Base-by-base conservation (phyloP, 2,797 vertebrate species). In the Gambusia yucatana region DNA sequence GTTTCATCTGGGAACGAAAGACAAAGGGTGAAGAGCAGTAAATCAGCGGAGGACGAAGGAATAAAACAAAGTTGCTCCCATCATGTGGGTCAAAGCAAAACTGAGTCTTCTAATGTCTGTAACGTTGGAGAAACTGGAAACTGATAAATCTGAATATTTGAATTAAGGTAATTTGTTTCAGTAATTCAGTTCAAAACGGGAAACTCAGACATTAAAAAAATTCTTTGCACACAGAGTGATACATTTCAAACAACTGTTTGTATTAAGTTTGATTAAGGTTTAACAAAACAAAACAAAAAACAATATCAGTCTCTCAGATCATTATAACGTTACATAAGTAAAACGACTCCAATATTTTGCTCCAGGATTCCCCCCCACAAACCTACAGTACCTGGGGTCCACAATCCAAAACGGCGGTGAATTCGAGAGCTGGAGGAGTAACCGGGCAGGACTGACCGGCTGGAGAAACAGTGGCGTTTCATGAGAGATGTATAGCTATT, bases 1-100 rank as follows among this genome's bases (percentile, higher is more conserved):
- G 17, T 83, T 91, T 89, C 73, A 84, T 78, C 41, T 20, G 47
- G 9, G 57, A 79, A 77, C 81, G 80, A 89, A 30, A 63, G 83
- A 86, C 80, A 74, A 72, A 71, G 72, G 73, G 81, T 30, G 63
- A 76, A 61, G 43, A 59, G 48, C 67, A 33, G 55, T 28, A 28
- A 59, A 83, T 30, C 72, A 69, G 44, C 55, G 13, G 63, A 48
- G n/a, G 55, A 30, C n/a, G 72, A 25, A 65, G 14, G 0, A 75
- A 75, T 59, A 30, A 72, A 48, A 84, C 43, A 7, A 33, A 65
- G 48, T 59, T 25, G 5, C 67, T 74, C 59, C 47, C 43, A 74
- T 57, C 28, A 47, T 8, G 20, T 69, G 47, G 41, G 30, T 71
- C 17, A 70, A 13, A 70, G 25, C 14, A 36, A 70, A 43, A 25